A percentile compares a stretch with the other conserved stretches of the same genome.
phyloP scores from a whole-genome alignment of 2,113 vertebrate species.

The Sus scrofa region T2T-Sscrofa CM000814.6:50807501-50808000 shows the following conservation, averaged over 20 bases:
- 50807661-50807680: slow-evolving; percentile 77
- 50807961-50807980: too few species aligned
- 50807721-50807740: slow-evolving; percentile 86
- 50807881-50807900: too few species aligned
- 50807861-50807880: too few species aligned
- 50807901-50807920: too few species aligned
- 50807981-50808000: too few species aligned
- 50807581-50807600: background rate
- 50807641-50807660: slow-evolving; percentile 73
- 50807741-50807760: slow-evolving; percentile 78
- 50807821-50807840: too few species aligned
- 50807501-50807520: background rate
- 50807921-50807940: too few species aligned
- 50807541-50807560: background rate
- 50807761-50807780: background rate
- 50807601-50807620: background rate
- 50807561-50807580: background rate
- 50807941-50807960: too few species aligned
- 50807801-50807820: slow-evolving; percentile 58
- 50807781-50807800: slow-evolving; percentile 70
- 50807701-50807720: background rate
- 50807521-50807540: background rate
- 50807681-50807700: too few species aligned
- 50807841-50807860: too few species aligned
- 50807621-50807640: slow-evolving; percentile 63